Evolutionary conservation across 2,888 invertebrate genomes (phyloP).

Genomic region (Melanargia galathea): DNA sequence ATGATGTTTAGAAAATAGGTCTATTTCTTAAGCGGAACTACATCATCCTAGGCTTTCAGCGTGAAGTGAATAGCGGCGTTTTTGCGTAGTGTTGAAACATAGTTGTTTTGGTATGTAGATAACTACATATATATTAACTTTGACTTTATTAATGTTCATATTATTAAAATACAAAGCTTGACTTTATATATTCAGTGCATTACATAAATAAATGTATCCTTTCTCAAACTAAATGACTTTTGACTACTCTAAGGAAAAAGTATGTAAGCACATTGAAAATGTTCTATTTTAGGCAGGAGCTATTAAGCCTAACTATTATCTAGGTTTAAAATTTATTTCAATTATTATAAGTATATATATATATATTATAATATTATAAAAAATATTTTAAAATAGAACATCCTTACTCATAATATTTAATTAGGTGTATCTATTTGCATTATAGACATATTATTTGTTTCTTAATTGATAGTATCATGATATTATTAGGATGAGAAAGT

Average conservation of each 20-base stretch:
- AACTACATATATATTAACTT: slow-evolving; percentile 7
- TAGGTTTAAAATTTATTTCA: background rate
- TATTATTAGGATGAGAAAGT: slow-evolving; percentile 36
- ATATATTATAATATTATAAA: background rate
- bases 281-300: slow-evolving; percentile 2
- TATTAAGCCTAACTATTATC: background rate
- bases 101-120: background rate
- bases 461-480: background rate
- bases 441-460: background rate
- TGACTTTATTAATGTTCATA: background rate
- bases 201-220: slow-evolving; percentile 10
- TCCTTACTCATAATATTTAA: background rate
- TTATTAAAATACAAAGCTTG: slow-evolving; percentile 24
- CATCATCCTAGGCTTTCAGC: slow-evolving; percentile 29
- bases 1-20: slow-evolving; percentile 26
- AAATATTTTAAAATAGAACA: background rate
- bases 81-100: slow-evolving; percentile 25
- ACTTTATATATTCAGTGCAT: slow-evolving; percentile 4
- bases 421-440: background rate
- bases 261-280: slow-evolving; percentile 4
- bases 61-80: slow-evolving; percentile 34
- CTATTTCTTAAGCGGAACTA: slow-evolving; percentile 29
- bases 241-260: background rate
- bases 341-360: background rate
- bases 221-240: slow-evolving; percentile 13